Evolutionary conservation across 2,113 vertebrate genomes (phyloP).

Genomic region (Sprattus sprattus): DNA sequence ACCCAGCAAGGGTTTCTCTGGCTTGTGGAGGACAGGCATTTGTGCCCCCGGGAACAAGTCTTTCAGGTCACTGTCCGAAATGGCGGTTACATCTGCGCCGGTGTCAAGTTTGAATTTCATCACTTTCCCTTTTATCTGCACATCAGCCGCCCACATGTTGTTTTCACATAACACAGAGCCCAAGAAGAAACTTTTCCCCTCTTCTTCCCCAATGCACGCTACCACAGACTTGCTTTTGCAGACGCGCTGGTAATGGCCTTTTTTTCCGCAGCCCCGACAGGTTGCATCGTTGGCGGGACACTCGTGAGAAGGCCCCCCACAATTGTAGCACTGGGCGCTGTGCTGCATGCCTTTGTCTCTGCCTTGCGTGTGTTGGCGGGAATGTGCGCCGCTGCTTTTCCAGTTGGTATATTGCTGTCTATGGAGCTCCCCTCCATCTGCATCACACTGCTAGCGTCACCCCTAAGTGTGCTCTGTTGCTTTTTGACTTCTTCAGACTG

Average conservation of each 20-base stretch:
- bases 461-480: conserved; percentile 23
- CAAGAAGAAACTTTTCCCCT: neutral
- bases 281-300: neutral
- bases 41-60: neutral
- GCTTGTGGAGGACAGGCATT: too few species aligned
- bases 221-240: neutral
- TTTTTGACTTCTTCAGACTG: conserved; percentile 22
- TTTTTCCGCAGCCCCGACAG: conserved; percentile 9
- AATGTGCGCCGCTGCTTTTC: too few species aligned
- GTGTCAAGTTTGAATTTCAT: conserved; percentile 32
- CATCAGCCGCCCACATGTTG: too few species aligned
- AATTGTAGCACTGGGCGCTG: neutral
- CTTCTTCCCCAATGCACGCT: neutral
- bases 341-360: neutral
- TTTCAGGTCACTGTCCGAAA: conserved; percentile 10
- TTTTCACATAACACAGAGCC: conserved; percentile 1
- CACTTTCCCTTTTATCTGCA: too few species aligned
- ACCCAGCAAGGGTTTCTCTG: too few species aligned
- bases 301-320: conserved; percentile 11
- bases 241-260: conserved; percentile 22
- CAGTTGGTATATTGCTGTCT: neutral
- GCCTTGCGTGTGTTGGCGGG: too few species aligned
- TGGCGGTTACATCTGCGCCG: conserved; percentile 19
- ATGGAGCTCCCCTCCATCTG: too few species aligned
- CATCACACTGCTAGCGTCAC: neutral